Base-by-base conservation (phyloP, 2,888 invertebrate genomes). In the Bombylius major region DNA sequence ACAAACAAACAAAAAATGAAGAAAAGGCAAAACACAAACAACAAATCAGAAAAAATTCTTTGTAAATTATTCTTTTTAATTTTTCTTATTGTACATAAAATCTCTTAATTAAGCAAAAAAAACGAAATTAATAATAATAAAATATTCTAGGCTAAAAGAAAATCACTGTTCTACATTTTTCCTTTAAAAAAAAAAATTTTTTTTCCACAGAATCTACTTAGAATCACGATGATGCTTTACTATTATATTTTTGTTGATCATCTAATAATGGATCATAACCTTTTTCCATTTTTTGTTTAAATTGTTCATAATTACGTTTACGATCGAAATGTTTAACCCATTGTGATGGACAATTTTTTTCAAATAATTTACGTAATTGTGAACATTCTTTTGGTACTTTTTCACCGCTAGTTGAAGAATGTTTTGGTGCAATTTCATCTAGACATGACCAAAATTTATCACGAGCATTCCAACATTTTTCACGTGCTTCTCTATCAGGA, bases 271-370 rank as follows among this genome's bases (percentile, higher is more conserved):
- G 90, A 72, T 92, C 91, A 76, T 83, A 89, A 74, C 92, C 93
- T 67, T 84, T 82, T 67, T 89, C 86, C 72, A 95, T 84, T 78
- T 85, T 86, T 65, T 87, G 85, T 77, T 93, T 92, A 74, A 89
- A 95, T 67, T 87, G 81, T 67, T 91, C 79, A 74, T 89, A 95
- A 65, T 87, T 87, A 67, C 91, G 78, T 75, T 90, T 92, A 65
- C 91, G 82, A 76, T 94, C 93, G 73, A 96, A 96, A 76, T 96
- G 94, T 70, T 89, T 88, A 49, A 95, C 91, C 96, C 94, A 92
- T 71, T 88, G 87, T 3, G 80, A 71, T 3, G 90, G 87, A 69
- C 92, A 93, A 33, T 82, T 82, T 59, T 79, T 78, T 76, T 89
- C 89, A 70, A 86, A 91, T 53, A 82, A 62, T 75, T 84, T 81